phyloP scores from a whole-genome alignment of 2,113 vertebrate species.

The Axis porcinus region DNA sequence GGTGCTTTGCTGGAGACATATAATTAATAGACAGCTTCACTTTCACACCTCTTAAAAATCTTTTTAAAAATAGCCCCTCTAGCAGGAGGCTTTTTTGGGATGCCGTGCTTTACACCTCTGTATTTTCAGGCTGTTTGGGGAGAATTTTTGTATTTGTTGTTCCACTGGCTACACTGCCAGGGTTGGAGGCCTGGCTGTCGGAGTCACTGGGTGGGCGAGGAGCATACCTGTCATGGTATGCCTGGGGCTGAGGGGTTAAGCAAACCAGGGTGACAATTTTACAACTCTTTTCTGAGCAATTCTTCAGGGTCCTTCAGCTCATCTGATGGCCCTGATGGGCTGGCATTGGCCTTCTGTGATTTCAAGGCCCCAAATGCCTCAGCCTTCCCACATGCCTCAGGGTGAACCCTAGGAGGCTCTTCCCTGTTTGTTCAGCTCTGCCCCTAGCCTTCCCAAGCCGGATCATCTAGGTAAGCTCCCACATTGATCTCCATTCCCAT shows the following conservation, averaged over 20 bases:
- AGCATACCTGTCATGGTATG: background rate
- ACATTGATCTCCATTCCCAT: background rate
- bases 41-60: conserved; percentile 80
- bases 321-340: background rate
- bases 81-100: conserved; percentile 65
- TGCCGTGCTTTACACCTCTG: conserved; percentile 51
- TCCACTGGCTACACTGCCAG: background rate
- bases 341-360: background rate
- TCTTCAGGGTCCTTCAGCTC: background rate
- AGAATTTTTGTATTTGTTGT: conserved; percentile 43
- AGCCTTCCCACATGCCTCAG: rapidly evolving
- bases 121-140: conserved; percentile 67
- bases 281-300: background rate
- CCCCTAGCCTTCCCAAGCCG: rapidly evolving
- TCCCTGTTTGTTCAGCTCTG: background rate
- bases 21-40: conserved; percentile 76
- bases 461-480: rapidly evolving
- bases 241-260: background rate
- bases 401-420: background rate
- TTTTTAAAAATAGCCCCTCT: conserved; percentile 79
- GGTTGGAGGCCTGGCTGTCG: conserved; percentile 50
- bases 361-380: background rate
- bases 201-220: conserved; percentile 34
- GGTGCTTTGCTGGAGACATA: conserved; percentile 66
- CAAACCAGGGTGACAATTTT: background rate